These are phyloP conservation scores for Cephus spinipes DNA, from an alignment of 2,888 invertebrate species.

Conservation along the genomic window DNA sequence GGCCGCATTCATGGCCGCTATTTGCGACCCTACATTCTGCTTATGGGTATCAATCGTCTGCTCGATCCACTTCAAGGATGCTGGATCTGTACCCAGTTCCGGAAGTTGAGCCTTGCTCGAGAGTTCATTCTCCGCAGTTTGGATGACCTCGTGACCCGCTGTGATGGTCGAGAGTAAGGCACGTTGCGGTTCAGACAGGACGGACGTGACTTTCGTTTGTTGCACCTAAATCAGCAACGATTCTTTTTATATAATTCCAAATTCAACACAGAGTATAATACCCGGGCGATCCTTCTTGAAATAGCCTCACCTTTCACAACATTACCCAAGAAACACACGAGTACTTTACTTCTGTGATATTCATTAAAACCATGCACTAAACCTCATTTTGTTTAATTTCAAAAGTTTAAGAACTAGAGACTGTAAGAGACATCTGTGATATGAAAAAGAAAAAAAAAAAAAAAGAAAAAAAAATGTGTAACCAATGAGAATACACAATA, in stretches of 20 bases:
- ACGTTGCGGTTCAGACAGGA: constrained; percentile 91
- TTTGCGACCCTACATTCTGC: constrained; percentile 95
- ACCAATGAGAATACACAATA: constrained; percentile 22
- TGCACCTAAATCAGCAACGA: constrained; percentile 72
- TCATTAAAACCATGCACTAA: constrained; percentile 30
- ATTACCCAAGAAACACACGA: neutral
- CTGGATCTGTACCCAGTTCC: constrained; percentile 84
- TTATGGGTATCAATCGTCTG: constrained; percentile 94
- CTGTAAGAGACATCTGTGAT: neutral
- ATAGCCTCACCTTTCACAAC: neutral
- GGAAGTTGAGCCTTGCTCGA: constrained; percentile 74
- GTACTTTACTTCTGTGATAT: neutral
- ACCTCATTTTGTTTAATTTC: neutral
- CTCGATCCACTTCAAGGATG: constrained; percentile 93
- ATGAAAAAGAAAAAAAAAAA: neutral
- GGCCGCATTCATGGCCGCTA: constrained; percentile 99
- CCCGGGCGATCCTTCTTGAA: neutral
- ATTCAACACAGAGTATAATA: neutral
- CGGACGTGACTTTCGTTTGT: constrained; percentile 86
- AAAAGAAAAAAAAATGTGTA: neutral
- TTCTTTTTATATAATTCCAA: constrained; percentile 2
- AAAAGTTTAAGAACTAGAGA: neutral
- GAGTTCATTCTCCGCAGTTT: constrained; percentile 85
- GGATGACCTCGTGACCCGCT: constrained; percentile 88
- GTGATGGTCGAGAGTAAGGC: constrained; percentile 93